Evolutionary conservation across 2,113 vertebrate species (phyloP).

Genomic region (Himantopus leucocephalus): DNA sequence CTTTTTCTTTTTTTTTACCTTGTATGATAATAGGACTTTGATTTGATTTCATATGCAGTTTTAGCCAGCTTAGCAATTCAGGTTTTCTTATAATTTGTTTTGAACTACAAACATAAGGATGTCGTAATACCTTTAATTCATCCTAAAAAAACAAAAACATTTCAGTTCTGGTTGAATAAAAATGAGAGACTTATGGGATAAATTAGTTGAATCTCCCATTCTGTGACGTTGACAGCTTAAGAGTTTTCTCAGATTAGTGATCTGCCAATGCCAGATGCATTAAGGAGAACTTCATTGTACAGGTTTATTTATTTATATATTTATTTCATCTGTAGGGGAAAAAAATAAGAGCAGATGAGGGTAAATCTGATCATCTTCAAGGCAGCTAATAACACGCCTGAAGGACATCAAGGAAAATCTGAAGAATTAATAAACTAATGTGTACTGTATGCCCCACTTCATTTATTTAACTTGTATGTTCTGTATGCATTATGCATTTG

Average conservation of each 20-base stretch:
- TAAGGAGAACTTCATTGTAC: not conserved
- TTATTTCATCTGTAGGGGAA: not conserved
- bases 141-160: constrained; percentile 8
- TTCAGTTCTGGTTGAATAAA: constrained; percentile 40
- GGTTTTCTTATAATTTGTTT: constrained; percentile 53
- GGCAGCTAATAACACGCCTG: not conserved
- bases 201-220: constrained; percentile 33
- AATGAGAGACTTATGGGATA: constrained; percentile 37
- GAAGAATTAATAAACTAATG: constrained; percentile 23
- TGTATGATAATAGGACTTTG: constrained; percentile 44
- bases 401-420: not conserved
- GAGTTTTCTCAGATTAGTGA: constrained; percentile 1
- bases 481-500: not conserved
- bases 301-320: not conserved
- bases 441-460: not conserved
- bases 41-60: constrained; percentile 49
- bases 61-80: constrained; percentile 12
- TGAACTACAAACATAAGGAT: constrained; percentile 37
- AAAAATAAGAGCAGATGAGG: constrained; percentile 23
- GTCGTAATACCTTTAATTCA: constrained; percentile 24
- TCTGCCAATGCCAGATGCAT: constrained; percentile 18
- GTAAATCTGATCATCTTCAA: constrained; percentile 8
- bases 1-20: not conserved
- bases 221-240: not conserved
- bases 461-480: constrained; percentile 2